A percentile compares a stretch with the other conserved stretches of the same genome.
These are phyloP conservation scores for Trissolcus basalis DNA, from an alignment of 1,140 invertebrate genomes.

Conservation along the genomic window DNA sequence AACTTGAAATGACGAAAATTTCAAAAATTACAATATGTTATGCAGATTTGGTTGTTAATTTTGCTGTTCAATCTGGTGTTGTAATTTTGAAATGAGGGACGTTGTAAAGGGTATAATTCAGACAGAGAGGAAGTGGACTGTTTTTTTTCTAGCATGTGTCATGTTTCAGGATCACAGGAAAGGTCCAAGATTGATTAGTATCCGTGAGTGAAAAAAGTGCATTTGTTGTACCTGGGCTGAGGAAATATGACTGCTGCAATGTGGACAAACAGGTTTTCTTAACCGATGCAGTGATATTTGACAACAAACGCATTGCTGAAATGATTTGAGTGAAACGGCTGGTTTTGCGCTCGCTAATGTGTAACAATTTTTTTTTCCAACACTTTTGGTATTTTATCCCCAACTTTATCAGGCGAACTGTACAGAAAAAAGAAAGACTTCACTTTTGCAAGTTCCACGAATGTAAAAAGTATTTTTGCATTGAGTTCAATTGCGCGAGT, in stretches of 20 bases:
- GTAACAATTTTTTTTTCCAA: neutral
- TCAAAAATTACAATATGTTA: too few species aligned
- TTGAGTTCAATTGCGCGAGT: too few species aligned
- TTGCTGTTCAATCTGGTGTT: too few species aligned
- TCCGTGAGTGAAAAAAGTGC: slow-evolving; percentile 14
- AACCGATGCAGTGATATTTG: slow-evolving; percentile 19
- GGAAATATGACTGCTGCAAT: slow-evolving; percentile 11
- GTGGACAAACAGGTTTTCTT: slow-evolving; percentile 31
- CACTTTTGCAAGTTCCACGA: too few species aligned
- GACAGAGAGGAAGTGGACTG: neutral
- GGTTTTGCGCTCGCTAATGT: neutral
- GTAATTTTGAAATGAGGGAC: too few species aligned
- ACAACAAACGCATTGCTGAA: slow-evolving; percentile 33
- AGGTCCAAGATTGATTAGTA: slow-evolving; percentile 7
- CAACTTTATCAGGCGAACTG: too few species aligned
- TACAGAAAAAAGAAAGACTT: too few species aligned
- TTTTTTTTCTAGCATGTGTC: neutral
- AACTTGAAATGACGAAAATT: too few species aligned
- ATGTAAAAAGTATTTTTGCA: too few species aligned
- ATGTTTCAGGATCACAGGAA: neutral
- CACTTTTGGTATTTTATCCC: neutral
- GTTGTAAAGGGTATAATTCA: too few species aligned
- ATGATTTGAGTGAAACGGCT: slow-evolving; percentile 29
- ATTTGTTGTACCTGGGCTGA: slow-evolving; percentile 2
- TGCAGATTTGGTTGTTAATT: too few species aligned